phyloP scores from a whole-genome alignment of 37 sponge, comb jelly and placozoan species.

The Aplysina aerophoba region DNA sequence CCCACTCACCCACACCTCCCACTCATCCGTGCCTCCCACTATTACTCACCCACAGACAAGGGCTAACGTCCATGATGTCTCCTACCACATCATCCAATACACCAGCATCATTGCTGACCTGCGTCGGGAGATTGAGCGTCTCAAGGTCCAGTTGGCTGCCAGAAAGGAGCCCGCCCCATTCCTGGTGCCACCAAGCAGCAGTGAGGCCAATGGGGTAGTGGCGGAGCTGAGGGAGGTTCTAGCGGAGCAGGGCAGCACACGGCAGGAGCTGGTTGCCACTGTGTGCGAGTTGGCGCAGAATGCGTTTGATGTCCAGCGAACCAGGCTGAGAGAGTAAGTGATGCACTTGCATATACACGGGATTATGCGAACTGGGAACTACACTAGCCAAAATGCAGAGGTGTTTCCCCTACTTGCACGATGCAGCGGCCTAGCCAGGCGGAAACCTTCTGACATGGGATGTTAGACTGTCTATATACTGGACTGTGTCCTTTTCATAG shows the following conservation, averaged over 20 bases:
- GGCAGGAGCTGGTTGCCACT: slow-evolving; percentile 48
- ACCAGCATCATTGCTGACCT: slow-evolving; percentile 69
- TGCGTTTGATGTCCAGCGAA: slow-evolving; percentile 52
- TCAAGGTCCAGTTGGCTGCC: slow-evolving; percentile 39
- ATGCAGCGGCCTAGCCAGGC: too few species aligned
- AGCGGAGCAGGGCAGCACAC: slow-evolving; percentile 41
- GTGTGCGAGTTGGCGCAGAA: slow-evolving; percentile 51
- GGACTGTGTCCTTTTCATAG: too few species aligned
- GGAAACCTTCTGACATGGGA: too few species aligned
- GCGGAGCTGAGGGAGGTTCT: slow-evolving; percentile 49
- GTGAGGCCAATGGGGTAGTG: background rate
- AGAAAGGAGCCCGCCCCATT: background rate
- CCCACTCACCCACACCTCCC: too few species aligned
- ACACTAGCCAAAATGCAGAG: too few species aligned
- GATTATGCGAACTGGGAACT: too few species aligned
- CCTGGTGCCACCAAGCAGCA: background rate
- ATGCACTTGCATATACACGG: too few species aligned
- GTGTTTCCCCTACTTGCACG: too few species aligned
- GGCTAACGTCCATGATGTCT: slow-evolving; percentile 67
- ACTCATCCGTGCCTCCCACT: too few species aligned
- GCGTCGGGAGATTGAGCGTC: slow-evolving; percentile 49
- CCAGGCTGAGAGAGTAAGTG: slow-evolving; percentile 43
- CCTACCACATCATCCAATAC: slow-evolving; percentile 80
- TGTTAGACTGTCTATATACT: too few species aligned
- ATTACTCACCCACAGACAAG: too few species aligned